phyloP scores from a whole-genome alignment of 2,888 invertebrate species.

The Ferrisia virgata region DNA sequence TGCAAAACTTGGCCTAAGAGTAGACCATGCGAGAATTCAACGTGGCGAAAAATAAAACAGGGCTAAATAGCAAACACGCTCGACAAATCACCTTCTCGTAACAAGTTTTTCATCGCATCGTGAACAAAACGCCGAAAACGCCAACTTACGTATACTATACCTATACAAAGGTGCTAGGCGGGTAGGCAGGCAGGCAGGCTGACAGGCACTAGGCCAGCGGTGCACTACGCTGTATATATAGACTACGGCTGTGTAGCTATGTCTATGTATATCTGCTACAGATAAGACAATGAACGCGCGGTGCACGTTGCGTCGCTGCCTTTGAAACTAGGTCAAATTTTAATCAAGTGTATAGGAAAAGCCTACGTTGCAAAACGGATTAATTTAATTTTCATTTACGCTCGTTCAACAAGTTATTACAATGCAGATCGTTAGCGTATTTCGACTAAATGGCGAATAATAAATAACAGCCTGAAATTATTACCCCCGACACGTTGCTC shows the following conservation, averaged over 20 bases:
- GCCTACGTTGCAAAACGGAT: constrained; percentile 3
- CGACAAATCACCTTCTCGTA: not conserved
- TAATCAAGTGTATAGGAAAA: not conserved
- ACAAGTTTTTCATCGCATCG: not conserved
- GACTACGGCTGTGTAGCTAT: too few species aligned
- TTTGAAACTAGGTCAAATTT: not conserved
- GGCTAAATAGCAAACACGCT: not conserved
- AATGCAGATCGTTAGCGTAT: constrained; percentile 13
- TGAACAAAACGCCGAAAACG: not conserved
- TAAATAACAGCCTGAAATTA: constrained; percentile 9
- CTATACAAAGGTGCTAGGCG: too few species aligned
- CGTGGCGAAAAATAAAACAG: not conserved
- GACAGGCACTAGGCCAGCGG: too few species aligned
- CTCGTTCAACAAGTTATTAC: constrained; percentile 23
- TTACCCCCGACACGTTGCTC: not conserved
- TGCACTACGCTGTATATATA: too few species aligned
- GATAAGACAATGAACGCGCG: not conserved
- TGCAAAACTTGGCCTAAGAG: not conserved
- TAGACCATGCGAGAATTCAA: not conserved
- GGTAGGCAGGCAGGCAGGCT: too few species aligned
- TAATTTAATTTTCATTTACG: constrained; percentile 12
- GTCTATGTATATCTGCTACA: too few species aligned
- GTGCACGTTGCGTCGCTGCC: not conserved
- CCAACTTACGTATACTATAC: too few species aligned
- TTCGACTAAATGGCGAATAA: constrained; percentile 14